Base-by-base conservation (phyloP, 2,888 invertebrate genomes). In the Apodemia duryi region DNA sequence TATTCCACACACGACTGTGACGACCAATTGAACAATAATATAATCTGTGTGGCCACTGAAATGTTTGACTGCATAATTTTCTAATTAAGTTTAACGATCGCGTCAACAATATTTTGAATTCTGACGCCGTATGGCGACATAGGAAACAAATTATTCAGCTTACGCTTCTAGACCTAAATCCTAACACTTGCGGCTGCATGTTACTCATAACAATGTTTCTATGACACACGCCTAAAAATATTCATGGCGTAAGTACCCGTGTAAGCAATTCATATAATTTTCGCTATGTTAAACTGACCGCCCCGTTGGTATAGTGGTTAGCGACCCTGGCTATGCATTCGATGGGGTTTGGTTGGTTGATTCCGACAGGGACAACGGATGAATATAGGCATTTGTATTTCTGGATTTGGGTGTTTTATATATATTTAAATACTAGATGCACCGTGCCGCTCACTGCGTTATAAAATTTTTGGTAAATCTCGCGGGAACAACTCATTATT, bases 101-200 rank as follows among this genome's bases (percentile, higher is more conserved):
- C 57, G 57, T 60, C 57, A 60, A 35, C 13, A 32, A 60, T 60
- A 60, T 60, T 60, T 60, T 60, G 11, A 60, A 60, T 60, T 60
- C 57, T 60, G 57, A 60, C 57, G 6, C 35, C 57, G 57, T 60
- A 2, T 60, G 32, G 57, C 29, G 32, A 60, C 57, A 60, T 35
- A 60, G 57, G 57, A 35, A 35, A 60, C 57, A 60, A 60, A 60
- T 60, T 60, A 60, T 60, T 13, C 57, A 60, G 57, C 57, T 35
- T 7, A 32, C 57, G 57, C 29, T 60, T 60, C 57, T n/a, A 60
- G 57, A 60, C 57, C 57, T 60, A 60, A 60, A 60, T 60, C 32
- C 57, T 60, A 60, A 32, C 11, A 60, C 57, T 49, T 49, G 35
- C 35, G 57, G 35, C 57, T 13, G 57, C 57, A 13, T 60, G 54